Conservation (phyloP, 2,888 invertebrate genomes). For the Trissolcus brochymenae region DNA sequence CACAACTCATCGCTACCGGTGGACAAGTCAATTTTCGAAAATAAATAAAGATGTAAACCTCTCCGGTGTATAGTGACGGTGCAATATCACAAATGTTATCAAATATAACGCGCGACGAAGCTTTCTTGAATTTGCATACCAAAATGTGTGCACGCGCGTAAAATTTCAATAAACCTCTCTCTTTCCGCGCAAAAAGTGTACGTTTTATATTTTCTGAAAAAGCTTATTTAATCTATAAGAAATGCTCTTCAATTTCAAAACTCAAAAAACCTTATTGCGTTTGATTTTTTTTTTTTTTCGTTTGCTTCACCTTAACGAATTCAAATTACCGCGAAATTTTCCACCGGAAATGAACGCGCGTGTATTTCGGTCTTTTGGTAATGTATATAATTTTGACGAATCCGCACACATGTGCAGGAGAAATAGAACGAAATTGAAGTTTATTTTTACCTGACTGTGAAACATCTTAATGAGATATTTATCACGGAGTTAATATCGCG, state of each 20-base stretch:
- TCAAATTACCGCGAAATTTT: no score
- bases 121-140: not conserved
- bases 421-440: slow-evolving; percentile 4
- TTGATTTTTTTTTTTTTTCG: no score
- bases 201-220: slow-evolving; percentile 41
- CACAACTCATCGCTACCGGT: not conserved
- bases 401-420: not conserved
- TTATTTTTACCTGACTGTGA: slow-evolving; percentile 8
- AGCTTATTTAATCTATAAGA: no score
- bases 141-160: slow-evolving; percentile 1
- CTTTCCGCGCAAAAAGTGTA: slow-evolving; percentile 9
- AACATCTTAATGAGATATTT: slow-evolving; percentile 33
- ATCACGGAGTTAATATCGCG: slow-evolving; percentile 34
- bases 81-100: no score
- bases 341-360: no score
- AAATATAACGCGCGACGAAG: not conserved
- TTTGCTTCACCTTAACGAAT: no score
- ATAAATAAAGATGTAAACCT: no score
- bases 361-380: no score
- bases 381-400: not conserved
- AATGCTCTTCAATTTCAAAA: no score
- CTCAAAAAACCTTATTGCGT: no score
- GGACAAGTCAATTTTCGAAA: not conserved
- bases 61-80: no score
- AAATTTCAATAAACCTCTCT: slow-evolving; percentile 24